A percentile compares a stretch with the other conserved stretches of the same genome.
Conservation (phyloP, 2,797 vertebrate species). For the Ara ararauna region DNA sequence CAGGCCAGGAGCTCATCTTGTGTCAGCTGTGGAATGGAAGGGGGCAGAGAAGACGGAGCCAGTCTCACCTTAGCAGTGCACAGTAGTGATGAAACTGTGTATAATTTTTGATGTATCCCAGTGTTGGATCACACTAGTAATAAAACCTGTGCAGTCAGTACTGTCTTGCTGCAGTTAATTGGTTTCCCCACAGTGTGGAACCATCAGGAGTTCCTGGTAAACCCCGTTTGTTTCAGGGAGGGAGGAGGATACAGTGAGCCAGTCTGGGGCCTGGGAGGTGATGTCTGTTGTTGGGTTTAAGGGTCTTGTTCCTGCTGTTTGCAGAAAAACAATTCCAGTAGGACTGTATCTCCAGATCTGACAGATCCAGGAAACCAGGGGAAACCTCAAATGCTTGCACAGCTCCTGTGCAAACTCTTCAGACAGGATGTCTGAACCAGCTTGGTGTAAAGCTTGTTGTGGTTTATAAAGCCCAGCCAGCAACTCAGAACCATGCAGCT, state of each 20-base stretch:
- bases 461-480: neutral
- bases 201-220: accelerated
- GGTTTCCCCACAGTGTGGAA: neutral
- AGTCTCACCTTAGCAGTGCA: neutral
- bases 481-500: neutral
- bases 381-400: neutral
- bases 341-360: neutral
- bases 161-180: neutral
- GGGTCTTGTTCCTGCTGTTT: neutral
- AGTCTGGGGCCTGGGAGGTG: accelerated
- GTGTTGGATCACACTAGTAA: neutral
- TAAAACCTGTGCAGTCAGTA: neutral
- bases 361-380: neutral
- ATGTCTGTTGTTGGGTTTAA: neutral
- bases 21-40: neutral
- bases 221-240: neutral
- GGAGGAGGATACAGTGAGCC: neutral
- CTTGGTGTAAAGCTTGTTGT: neutral
- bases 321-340: neutral
- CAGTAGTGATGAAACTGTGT: accelerated
- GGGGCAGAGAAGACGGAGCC: accelerated
- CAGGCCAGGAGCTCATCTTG: neutral
- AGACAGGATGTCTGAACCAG: accelerated
- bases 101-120: accelerated
- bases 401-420: neutral